Evolutionary conservation across 2,888 invertebrate species (phyloP).

Genomic region (Ormyrus thymus): DNA sequence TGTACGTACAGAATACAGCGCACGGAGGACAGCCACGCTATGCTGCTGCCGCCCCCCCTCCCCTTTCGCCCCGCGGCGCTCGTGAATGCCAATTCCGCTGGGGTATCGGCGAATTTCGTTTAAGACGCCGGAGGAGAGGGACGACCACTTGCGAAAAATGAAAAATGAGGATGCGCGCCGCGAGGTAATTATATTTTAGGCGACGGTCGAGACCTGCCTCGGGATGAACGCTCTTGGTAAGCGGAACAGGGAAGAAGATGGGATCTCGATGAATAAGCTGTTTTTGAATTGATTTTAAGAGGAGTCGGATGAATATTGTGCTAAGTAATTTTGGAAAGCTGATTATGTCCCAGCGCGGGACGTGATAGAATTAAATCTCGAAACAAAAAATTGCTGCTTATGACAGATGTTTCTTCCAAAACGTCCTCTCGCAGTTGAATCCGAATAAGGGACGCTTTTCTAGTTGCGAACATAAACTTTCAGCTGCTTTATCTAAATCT

Average conservation of each 20-base stretch:
- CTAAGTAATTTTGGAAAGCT: no score
- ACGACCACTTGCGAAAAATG: constrained; percentile 1
- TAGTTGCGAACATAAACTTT: no score
- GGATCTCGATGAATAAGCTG: constrained; percentile 5
- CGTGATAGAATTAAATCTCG: no score
- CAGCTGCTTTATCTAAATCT: no score
- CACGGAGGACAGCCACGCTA: no score
- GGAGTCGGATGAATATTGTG: neutral
- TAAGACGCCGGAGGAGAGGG: neutral
- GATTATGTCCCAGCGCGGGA: no score
- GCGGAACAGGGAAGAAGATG: neutral
- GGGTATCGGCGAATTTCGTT: constrained; percentile 27
- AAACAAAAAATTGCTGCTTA: no score
- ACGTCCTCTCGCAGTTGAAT: no score
- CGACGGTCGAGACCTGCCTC: neutral
- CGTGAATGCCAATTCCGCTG: constrained; percentile 32
- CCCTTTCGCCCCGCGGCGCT: neutral
- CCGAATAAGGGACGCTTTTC: no score
- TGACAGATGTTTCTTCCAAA: no score
- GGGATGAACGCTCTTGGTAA: neutral
- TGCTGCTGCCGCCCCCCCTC: no score
- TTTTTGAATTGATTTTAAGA: neutral
- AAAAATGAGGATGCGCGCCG: constrained; percentile 26
- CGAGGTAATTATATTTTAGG: constrained; percentile 35
- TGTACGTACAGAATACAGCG: neutral